These are phyloP conservation scores for Torymus auratus DNA, from an alignment of 2,888 invertebrate species.

Conservation along the genomic window DNA sequence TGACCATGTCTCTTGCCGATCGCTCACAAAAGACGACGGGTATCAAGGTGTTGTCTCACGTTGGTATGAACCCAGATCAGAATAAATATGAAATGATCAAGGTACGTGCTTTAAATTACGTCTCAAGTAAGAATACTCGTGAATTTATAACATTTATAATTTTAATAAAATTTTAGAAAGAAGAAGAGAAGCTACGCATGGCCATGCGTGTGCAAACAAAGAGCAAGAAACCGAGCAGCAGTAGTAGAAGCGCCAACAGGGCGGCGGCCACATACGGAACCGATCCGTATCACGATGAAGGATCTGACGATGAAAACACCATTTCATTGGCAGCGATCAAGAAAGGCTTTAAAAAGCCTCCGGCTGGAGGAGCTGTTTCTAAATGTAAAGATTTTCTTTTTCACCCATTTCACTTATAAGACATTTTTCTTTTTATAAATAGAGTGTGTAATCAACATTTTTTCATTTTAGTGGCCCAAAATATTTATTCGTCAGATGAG, in stretches of 20 bases:
- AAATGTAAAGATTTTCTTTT: slow-evolving; percentile 72
- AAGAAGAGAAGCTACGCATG: slow-evolving; percentile 95
- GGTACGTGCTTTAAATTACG: slow-evolving; percentile 76
- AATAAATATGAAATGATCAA: slow-evolving; percentile 94
- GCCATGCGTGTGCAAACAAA: slow-evolving; percentile 86
- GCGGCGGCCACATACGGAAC: slow-evolving; percentile 77
- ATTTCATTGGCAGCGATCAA: slow-evolving; percentile 96
- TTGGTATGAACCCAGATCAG: slow-evolving; percentile 95
- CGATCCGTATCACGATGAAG: slow-evolving; percentile 83
- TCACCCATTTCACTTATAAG: too few species aligned
- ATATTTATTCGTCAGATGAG: slow-evolving; percentile 58
- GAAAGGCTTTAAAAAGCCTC: slow-evolving; percentile 91
- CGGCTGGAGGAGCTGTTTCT: slow-evolving; percentile 66
- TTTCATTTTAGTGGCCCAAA: slow-evolving; percentile 44
- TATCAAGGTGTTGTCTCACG: slow-evolving; percentile 96
- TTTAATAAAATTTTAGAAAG: slow-evolving; percentile 83
- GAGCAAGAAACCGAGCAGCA: slow-evolving; percentile 78
- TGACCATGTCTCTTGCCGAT: slow-evolving; percentile 98
- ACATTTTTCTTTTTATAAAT: too few species aligned
- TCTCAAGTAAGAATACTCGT: neutral
- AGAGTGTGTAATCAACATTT: too few species aligned
- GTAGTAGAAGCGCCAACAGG: slow-evolving; percentile 76
- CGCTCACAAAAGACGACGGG: slow-evolving; percentile 94
- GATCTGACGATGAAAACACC: slow-evolving; percentile 94
- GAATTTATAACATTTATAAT: slow-evolving; percentile 23